phyloP scores from a whole-genome alignment of 2,113 vertebrate genomes.

The Limanda limanda region DNA sequence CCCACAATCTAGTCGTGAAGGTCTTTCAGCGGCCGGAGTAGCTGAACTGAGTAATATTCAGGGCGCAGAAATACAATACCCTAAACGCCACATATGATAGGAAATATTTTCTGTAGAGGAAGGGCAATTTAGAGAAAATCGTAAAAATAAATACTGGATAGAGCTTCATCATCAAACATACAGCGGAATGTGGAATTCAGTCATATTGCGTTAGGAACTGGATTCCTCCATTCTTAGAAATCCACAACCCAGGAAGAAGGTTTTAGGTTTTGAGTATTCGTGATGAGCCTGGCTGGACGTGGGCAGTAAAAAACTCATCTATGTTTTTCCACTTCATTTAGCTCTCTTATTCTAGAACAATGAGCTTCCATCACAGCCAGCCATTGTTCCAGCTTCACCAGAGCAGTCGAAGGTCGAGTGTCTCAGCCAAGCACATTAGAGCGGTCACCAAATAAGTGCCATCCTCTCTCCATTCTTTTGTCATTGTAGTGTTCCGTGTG shows the following conservation, averaged over 20 bases:
- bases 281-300: background rate
- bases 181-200: no score
- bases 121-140: background rate
- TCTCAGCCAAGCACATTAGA: conserved; percentile 11
- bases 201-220: background rate
- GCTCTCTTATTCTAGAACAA: conserved; percentile 8
- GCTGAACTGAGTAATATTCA: no score
- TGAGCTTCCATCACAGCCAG: conserved; percentile 11
- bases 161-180: background rate
- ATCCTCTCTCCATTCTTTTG: conserved; percentile 4
- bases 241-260: background rate
- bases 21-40: no score
- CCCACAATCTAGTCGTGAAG: no score
- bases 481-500: background rate
- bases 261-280: background rate
- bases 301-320: background rate
- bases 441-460: conserved; percentile 25
- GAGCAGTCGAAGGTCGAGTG: conserved; percentile 29
- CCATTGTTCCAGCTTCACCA: conserved; percentile 25
- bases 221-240: conserved; percentile 1
- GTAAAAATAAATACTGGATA: no score
- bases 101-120: background rate
- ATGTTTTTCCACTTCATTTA: conserved; percentile 24
- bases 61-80: no score
- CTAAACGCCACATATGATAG: no score